A percentile compares a stretch with the other conserved stretches of the same genome.
phyloP scores from a whole-genome alignment of 2,797 vertebrate genomes.

The Champsocephalus gunnari region DNA sequence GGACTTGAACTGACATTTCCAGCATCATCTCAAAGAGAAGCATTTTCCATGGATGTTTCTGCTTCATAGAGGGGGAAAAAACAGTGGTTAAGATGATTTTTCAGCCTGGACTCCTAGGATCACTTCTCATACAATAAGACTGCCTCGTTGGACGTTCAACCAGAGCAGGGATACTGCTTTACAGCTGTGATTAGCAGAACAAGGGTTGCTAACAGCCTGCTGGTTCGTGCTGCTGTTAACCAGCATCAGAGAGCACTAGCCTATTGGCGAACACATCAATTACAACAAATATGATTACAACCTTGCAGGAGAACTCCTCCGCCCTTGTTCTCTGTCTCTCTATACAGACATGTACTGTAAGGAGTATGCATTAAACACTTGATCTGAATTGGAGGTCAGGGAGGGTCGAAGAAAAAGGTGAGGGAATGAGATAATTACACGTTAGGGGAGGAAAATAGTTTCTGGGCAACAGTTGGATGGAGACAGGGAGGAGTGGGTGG shows the following conservation, averaged over 20 bases:
- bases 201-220: constrained; percentile 54
- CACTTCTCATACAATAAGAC: no score
- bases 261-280: constrained; percentile 75
- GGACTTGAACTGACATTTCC: constrained; percentile 23
- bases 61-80: no score
- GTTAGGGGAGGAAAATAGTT: not conserved
- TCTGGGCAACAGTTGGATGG: not conserved
- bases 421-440: not conserved
- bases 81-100: no score
- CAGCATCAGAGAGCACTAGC: constrained; percentile 59
- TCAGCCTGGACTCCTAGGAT: no score
- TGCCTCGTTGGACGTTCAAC: no score
- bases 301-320: constrained; percentile 50
- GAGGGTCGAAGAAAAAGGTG: not conserved
- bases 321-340: constrained; percentile 4
- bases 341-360: no score
- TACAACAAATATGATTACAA: constrained; percentile 77
- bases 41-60: no score
- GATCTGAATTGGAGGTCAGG: not conserved
- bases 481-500: not conserved
- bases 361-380: no score
- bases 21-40: constrained; percentile 23
- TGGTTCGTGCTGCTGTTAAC: constrained; percentile 68
- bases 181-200: constrained; percentile 66
- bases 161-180: constrained; percentile 60